Evolutionary conservation across 2,888 invertebrate genomes (phyloP).

Genomic region (Cephus rjabovi): DNA sequence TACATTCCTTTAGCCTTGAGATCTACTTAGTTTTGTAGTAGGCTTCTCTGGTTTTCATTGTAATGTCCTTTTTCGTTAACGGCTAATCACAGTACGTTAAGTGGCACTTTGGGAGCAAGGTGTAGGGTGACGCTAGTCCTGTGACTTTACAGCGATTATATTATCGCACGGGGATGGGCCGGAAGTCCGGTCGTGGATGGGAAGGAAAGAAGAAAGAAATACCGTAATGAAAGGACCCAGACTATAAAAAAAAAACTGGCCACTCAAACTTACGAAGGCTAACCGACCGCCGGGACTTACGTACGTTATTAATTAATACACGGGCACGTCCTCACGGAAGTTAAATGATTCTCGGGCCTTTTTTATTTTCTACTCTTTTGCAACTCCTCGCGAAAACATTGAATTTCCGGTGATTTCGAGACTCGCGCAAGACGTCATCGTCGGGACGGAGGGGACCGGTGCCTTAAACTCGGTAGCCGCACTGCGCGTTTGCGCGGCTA

Average conservation of each 20-base stretch:
- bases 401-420: neutral
- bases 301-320: slow-evolving; percentile 58
- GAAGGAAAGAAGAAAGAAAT: neutral
- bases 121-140: neutral
- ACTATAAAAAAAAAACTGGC: neutral
- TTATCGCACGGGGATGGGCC: slow-evolving; percentile 24
- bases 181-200: slow-evolving; percentile 49
- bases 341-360: neutral
- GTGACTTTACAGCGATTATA: neutral
- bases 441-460: neutral
- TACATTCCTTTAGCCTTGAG: neutral
- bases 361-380: neutral
- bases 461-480: neutral
- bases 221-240: neutral
- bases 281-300: slow-evolving; percentile 36
- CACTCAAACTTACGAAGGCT: neutral
- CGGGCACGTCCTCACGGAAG: slow-evolving; percentile 27
- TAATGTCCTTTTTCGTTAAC: neutral
- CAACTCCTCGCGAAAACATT: neutral
- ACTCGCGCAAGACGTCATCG: neutral
- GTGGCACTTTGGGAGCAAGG: neutral
- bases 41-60: neutral
- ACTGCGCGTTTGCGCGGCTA: slow-evolving; percentile 1
- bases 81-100: neutral
- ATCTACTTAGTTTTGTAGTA: neutral